Evolutionary conservation across 2,888 invertebrate genomes (phyloP).

Genomic region (Mactromeris polynyma): DNA sequence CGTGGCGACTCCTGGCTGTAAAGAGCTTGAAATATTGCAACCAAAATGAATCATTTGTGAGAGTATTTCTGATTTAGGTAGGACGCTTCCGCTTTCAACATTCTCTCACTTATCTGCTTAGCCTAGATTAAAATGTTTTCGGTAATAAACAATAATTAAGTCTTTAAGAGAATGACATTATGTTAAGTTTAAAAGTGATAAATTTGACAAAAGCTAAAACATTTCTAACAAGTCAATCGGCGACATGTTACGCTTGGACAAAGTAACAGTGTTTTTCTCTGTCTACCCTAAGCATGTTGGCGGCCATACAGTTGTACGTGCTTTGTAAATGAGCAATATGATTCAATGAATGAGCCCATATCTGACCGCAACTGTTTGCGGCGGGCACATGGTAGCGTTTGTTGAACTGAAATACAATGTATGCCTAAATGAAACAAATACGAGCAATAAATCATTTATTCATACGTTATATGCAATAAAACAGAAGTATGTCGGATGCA

Average conservation of each 20-base stretch:
- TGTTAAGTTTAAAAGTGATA: background rate
- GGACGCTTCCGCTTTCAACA: background rate
- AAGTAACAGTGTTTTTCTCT: background rate
- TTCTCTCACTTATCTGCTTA: background rate
- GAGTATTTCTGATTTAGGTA: background rate
- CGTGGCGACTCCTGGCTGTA: background rate
- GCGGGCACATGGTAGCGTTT: too few relatives aligned
- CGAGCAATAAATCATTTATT: too few relatives aligned
- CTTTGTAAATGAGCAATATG: background rate
- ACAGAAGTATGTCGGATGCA: too few relatives aligned
- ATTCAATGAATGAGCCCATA: background rate
- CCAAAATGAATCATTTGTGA: background rate
- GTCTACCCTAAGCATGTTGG: background rate
- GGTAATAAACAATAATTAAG: conserved; percentile 4
- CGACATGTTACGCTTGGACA: background rate
- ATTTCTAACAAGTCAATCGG: conserved; percentile 2
- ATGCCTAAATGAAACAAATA: too few relatives aligned
- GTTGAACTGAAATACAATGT: too few relatives aligned
- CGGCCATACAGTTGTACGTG: too few relatives aligned
- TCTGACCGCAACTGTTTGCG: too few relatives aligned
- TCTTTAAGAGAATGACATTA: background rate
- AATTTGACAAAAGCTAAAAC: background rate
- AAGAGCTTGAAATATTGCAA: background rate
- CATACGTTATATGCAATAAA: too few relatives aligned
- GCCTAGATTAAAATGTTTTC: background rate